These are phyloP conservation scores for Eristalis arbustorum DNA, from an alignment of 2,888 invertebrate species.

Conservation along the genomic window DNA sequence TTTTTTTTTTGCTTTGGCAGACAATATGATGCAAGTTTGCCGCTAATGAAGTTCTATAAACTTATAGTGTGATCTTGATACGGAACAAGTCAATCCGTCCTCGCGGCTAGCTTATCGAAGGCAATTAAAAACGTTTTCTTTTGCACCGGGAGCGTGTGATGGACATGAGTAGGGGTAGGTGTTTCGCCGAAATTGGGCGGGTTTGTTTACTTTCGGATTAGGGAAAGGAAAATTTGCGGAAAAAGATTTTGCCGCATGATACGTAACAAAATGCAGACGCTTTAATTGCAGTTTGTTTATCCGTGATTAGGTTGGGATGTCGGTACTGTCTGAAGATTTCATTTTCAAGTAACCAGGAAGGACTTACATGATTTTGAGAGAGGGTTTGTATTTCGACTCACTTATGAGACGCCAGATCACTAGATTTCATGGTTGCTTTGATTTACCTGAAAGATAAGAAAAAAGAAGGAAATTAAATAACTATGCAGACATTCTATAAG, in stretches of 20 bases:
- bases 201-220: not conserved
- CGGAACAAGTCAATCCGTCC: not conserved
- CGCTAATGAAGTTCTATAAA: slow-evolving; percentile 55
- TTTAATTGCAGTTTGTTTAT: not conserved
- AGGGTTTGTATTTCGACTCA: too few relatives aligned
- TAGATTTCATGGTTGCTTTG: too few relatives aligned
- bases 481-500: too few relatives aligned
- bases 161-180: not conserved
- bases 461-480: too few relatives aligned
- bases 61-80: not conserved
- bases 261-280: not conserved
- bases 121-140: slow-evolving; percentile 46
- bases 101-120: not conserved
- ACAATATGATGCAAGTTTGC: slow-evolving; percentile 50
- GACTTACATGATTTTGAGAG: too few relatives aligned
- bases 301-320: too few relatives aligned
- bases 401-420: too few relatives aligned
- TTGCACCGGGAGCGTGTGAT: not conserved
- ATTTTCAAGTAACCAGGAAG: too few relatives aligned
- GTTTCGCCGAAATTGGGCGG: slow-evolving; percentile 20
- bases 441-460: too few relatives aligned
- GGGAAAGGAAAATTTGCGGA: not conserved
- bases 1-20: slow-evolving; percentile 34
- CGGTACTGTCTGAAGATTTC: too few relatives aligned
- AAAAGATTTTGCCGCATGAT: not conserved